phyloP scores from a whole-genome alignment of 2,797 vertebrate species.

The Onychomys torridus region DNA sequence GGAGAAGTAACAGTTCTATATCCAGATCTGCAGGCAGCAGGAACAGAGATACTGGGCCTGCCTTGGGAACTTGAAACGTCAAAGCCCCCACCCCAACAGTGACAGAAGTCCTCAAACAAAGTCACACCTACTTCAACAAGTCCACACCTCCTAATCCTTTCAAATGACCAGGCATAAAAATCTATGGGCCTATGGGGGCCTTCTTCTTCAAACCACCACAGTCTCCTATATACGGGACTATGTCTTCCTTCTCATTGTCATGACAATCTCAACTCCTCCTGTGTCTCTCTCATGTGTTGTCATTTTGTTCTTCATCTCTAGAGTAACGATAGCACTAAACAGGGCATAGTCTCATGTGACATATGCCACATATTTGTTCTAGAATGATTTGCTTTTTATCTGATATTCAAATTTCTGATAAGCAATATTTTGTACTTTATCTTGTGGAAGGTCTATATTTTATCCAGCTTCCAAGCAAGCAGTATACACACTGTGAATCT shows the following conservation, averaged over 20 bases:
- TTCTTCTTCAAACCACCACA: too few relatives aligned
- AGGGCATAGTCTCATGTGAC: not conserved
- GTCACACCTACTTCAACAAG: too few relatives aligned
- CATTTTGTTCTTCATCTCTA: not conserved
- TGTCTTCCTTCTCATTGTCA: not conserved
- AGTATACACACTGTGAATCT: not conserved
- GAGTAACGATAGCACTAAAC: not conserved
- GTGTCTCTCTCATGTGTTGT: not conserved
- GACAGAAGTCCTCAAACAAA: not conserved
- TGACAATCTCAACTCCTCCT: not conserved
- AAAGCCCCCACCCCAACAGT: not conserved
- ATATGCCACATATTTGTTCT: not conserved
- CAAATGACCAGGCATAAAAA: not conserved
- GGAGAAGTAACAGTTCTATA: not conserved
- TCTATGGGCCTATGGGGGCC: too few relatives aligned
- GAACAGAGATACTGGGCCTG: not conserved
- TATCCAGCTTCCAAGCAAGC: not conserved
- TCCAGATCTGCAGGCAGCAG: not conserved
- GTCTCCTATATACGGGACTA: fast-evolving
- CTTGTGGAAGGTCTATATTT: not conserved
- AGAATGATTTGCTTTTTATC: not conserved
- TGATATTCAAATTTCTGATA: constrained; percentile 9
- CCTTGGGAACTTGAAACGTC: not conserved
- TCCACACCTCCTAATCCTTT: not conserved
- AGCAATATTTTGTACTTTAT: not conserved